Evolutionary conservation across 2,888 invertebrate species (phyloP), one percentile per base, ranked within the genome.

Genomic region (Melinaea menophilus): DNA sequence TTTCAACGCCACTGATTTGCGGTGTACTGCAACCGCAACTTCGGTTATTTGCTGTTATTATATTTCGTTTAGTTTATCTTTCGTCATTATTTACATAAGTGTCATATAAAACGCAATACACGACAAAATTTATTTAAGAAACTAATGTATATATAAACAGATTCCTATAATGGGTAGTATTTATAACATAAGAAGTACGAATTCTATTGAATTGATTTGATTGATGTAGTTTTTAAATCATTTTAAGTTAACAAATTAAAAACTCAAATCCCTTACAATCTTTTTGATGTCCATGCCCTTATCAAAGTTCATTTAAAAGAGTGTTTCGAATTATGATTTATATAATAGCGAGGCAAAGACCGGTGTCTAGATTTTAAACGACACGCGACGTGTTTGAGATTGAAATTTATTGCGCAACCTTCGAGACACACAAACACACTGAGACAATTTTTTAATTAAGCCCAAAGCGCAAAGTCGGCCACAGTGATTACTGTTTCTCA

Each of bases 391-490:
- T 67, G 70, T 69, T 66, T 65, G 13, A 63, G 60, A 71, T 71
- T 71, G 70, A 69, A 70, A 71, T 70, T 70, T 71, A 70, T 70
- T 62, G 65, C 66, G 56, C 65, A 66, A 64, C 63, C 65, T 67
- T 65, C 64, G 63, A 55, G 68, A 69, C 66, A 63, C 62, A 64
- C 71, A 61, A 69, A 68, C 69, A 65, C 65, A 66, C 61, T 69
- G 69, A 64, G 64, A 67, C 70, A 70, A 67, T 71, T 72, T 68
- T 71, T 70, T 68, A 73, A 71, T 71, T 68, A 72, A 69, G 63
- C 58, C 59, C 66, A 71, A 66, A 72, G 61, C 63, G 64, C 61
- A 47, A 62, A 63, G 58, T 65, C 64, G 62, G 63, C 47, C 66
- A 62, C 51, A 58, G 60, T 46, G 58, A 62, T 64, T 54, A 65